These are phyloP conservation scores for Lepidurus apus DNA, from an alignment of 1,140 invertebrate species.

Conservation along the genomic window DNA sequence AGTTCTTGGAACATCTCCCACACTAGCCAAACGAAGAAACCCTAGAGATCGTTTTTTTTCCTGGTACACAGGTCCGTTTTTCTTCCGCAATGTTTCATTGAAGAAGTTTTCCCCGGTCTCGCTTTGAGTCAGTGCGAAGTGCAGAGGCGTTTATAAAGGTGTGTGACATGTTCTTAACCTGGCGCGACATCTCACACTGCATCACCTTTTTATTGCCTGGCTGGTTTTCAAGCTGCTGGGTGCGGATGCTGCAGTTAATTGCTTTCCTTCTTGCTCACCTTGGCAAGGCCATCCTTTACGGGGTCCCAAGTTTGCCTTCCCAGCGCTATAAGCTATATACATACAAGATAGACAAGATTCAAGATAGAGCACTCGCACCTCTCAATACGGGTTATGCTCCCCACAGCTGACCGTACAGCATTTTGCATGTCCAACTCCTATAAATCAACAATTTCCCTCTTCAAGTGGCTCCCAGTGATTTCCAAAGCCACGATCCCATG, in stretches of 20 bases:
- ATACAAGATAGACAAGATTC: background rate
- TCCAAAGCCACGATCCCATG: background rate
- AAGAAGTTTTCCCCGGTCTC: background rate
- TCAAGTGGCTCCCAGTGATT: constrained; percentile 6
- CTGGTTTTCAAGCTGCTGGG: background rate
- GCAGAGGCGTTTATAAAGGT: background rate
- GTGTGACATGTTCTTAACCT: constrained; percentile 18
- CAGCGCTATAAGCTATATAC: background rate
- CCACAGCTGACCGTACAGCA: background rate
- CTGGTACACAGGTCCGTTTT: too few species aligned
- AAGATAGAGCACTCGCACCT: background rate
- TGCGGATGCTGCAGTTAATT: constrained; percentile 18
- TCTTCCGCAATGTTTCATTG: background rate
- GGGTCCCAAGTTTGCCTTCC: background rate
- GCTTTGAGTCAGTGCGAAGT: background rate
- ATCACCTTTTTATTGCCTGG: constrained; percentile 19
- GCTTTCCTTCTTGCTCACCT: constrained; percentile 21
- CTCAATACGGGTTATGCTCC: background rate
- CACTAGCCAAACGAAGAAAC: background rate
- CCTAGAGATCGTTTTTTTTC: too few species aligned
- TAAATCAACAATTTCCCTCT: constrained; percentile 12
- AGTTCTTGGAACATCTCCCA: background rate
- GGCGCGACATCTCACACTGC: constrained; percentile 10
- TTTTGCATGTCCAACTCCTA: constrained; percentile 14
- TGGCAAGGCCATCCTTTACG: constrained; percentile 8